A percentile compares a stretch with the other conserved stretches of the same genome.
Conservation (phyloP, 1,140 invertebrate species). For the Lepidurus packardi region DNA sequence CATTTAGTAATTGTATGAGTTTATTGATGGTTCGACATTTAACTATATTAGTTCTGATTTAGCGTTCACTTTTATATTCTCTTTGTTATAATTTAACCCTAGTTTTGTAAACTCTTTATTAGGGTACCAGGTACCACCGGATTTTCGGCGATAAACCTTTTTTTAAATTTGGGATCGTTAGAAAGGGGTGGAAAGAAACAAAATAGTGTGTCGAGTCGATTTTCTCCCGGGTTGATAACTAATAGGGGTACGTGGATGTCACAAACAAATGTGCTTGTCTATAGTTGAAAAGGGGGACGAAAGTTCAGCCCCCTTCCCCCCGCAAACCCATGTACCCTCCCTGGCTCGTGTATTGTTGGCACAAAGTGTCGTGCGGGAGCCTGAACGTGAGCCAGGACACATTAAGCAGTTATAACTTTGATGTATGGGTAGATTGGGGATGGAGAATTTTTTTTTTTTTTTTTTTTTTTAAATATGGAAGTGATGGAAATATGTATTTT, state of each 20-base stretch:
- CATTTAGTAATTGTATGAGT: too few species aligned
- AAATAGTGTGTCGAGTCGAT: neutral
- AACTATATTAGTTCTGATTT: too few species aligned
- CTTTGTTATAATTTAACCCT: too few species aligned
- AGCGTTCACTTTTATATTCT: too few species aligned
- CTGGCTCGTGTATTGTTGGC: constrained; percentile 1
- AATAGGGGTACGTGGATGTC: neutral
- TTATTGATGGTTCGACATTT: too few species aligned
- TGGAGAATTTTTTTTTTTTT: neutral
- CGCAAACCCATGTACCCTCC: neutral
- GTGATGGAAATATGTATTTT: neutral
- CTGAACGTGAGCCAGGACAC: constrained; percentile 3
- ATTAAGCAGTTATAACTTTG: neutral
- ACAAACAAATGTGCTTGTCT: neutral
- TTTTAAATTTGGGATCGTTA: neutral
- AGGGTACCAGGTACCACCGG: neutral
- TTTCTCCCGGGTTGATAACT: neutral
- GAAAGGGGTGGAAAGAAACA: neutral
- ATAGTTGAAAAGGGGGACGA: neutral
- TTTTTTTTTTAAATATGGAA: neutral
- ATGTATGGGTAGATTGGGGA: constrained; percentile 3
- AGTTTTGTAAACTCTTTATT: too few species aligned
- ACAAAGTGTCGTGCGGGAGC: constrained; percentile 11
- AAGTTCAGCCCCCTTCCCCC: neutral
- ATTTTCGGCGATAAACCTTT: neutral